Conservation (phyloP, 2,888 invertebrate species). For the Halocaridina rubra region DNA sequence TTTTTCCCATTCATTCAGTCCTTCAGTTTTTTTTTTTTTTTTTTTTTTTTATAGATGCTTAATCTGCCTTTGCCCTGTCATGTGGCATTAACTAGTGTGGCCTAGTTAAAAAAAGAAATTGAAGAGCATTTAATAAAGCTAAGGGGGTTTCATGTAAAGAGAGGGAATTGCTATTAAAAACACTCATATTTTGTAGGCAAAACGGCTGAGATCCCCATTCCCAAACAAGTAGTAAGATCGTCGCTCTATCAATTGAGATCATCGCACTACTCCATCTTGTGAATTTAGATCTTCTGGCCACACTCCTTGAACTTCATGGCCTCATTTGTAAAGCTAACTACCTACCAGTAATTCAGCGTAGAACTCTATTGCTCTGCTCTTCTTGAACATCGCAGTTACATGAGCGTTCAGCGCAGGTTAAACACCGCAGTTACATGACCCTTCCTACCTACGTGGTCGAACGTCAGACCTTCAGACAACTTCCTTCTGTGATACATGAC, state of each 20-base stretch:
- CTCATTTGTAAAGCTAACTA: conserved; percentile 61
- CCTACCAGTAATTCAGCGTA: conserved; percentile 60
- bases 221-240: conserved; percentile 62
- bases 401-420: conserved; percentile 60
- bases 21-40: conserved; percentile 32
- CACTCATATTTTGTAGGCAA: conserved; percentile 64
- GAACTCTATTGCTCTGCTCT: conserved; percentile 61
- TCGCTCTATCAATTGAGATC: conserved; percentile 50
- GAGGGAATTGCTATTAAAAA: conserved; percentile 51
- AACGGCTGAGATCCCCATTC: conserved; percentile 62
- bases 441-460: conserved; percentile 59
- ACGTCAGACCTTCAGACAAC: conserved; percentile 63
- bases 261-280: conserved; percentile 58
- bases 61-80: conserved; percentile 50
- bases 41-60: conserved; percentile 45
- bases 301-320: conserved; percentile 59
- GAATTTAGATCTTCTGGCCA: conserved; percentile 61
- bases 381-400: conserved; percentile 61
- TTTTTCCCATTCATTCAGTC: no score
- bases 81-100: conserved; percentile 53
- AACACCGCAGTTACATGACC: conserved; percentile 62
- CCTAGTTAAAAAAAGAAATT: conserved; percentile 31
- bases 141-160: conserved; percentile 33
- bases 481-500: conserved; percentile 60
- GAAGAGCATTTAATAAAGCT: conserved; percentile 35